These are phyloP conservation scores for Eubasilissa splendida DNA, from an alignment of 2,888 invertebrate species.

Conservation along the genomic window DNA sequence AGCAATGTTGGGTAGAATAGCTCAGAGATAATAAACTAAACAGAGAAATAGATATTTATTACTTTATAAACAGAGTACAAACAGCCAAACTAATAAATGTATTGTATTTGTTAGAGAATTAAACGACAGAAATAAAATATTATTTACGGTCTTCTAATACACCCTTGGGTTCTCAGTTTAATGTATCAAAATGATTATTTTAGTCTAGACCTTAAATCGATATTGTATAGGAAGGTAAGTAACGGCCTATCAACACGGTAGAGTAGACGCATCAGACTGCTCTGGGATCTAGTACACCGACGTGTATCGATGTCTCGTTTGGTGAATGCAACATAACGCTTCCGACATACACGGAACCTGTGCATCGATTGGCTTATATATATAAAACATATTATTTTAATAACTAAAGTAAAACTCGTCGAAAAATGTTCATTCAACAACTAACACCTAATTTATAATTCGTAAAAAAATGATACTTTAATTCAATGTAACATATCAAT, in stretches of 20 bases:
- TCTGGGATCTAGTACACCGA: neutral
- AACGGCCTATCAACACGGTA: slow-evolving; percentile 7
- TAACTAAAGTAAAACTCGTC: too few relatives aligned
- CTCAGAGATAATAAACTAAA: too few relatives aligned
- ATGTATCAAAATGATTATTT: neutral
- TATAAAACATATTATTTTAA: too few relatives aligned
- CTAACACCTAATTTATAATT: too few relatives aligned
- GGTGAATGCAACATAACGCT: slow-evolving; percentile 18
- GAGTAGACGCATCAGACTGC: slow-evolving; percentile 5
- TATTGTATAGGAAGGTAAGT: neutral
- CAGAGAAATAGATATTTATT: too few relatives aligned
- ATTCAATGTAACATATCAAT: too few relatives aligned
- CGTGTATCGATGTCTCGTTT: slow-evolving; percentile 23
- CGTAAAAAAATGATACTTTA: too few relatives aligned
- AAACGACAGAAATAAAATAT: neutral
- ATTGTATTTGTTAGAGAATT: too few relatives aligned
- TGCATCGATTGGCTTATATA: neutral
- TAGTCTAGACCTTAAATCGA: slow-evolving; percentile 9
- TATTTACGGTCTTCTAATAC: neutral
- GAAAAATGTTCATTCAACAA: too few relatives aligned
- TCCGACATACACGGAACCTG: neutral
- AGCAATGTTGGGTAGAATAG: too few relatives aligned
- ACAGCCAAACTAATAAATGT: too few relatives aligned
- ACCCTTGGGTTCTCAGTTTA: neutral
- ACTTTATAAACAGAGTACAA: too few relatives aligned